These are phyloP conservation scores for Carterocephalus palaemon DNA, from an alignment of 2,888 invertebrate genomes.

Conservation along the genomic window DNA sequence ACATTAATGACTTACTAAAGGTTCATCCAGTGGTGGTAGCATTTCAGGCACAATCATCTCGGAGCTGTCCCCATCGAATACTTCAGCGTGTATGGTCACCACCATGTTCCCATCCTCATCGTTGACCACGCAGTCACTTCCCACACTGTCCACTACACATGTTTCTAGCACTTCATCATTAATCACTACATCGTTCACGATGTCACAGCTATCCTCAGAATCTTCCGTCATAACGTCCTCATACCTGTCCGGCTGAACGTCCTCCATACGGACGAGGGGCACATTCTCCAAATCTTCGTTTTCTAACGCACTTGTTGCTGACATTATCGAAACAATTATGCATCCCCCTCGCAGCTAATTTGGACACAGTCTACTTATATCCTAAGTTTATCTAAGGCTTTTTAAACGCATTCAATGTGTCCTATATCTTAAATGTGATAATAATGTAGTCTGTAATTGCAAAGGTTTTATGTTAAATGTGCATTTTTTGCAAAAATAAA, in stretches of 20 bases:
- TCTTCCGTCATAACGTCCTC: conserved; percentile 11
- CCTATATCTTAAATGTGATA: too few species aligned
- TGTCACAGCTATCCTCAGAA: conserved; percentile 32
- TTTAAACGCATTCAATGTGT: too few species aligned
- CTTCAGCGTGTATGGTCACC: conserved; percentile 54
- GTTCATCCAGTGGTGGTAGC: conserved; percentile 30
- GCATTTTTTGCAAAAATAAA: conserved; percentile 5
- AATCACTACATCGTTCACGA: conserved; percentile 30
- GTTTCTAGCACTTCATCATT: conserved; percentile 37
- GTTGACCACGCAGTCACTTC: conserved; percentile 30
- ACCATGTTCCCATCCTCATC: conserved; percentile 61
- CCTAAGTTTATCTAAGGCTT: too few species aligned
- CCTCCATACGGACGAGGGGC: conserved; percentile 65
- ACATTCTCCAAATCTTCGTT: conserved; percentile 61
- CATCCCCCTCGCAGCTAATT: conserved; percentile 7
- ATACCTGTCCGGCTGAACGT: conserved; percentile 56
- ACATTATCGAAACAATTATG: conserved; percentile 41
- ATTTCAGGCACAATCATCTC: conserved; percentile 52
- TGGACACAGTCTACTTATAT: too few species aligned
- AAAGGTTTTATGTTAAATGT: too few species aligned
- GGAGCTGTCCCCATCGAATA: conserved; percentile 35
- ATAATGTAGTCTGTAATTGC: too few species aligned
- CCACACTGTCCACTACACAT: conserved; percentile 39
- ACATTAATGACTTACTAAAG: conserved; percentile 34
- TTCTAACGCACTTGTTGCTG: conserved; percentile 50